phyloP scores from a whole-genome alignment of 2,888 invertebrate genomes.

The Dichetophora obliterata region DNA sequence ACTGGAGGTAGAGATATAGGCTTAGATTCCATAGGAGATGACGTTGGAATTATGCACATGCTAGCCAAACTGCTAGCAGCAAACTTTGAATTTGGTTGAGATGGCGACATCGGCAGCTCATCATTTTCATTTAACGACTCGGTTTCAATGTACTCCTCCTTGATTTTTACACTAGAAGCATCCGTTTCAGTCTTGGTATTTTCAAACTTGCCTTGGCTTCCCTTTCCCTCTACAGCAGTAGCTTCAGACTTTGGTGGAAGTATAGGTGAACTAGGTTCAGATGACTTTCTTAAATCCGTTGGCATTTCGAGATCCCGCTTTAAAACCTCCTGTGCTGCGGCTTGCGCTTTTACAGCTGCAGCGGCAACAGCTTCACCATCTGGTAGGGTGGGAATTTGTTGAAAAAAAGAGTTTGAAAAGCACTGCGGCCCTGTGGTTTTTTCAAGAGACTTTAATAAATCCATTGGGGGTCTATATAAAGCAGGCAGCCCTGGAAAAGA shows the following conservation, averaged over 20 bases:
- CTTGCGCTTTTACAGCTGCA: slow-evolving; percentile 54
- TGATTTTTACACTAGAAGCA: slow-evolving; percentile 61
- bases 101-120: slow-evolving; percentile 32
- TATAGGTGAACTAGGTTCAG: slow-evolving; percentile 58
- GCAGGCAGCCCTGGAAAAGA: slow-evolving; percentile 61
- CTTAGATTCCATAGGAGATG: slow-evolving; percentile 59
- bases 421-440: slow-evolving; percentile 51
- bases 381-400: slow-evolving; percentile 57
- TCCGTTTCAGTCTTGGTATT: not conserved
- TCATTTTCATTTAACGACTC: slow-evolving; percentile 50
- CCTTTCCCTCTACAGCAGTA: slow-evolving; percentile 52
- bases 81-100: not conserved
- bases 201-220: slow-evolving; percentile 6
- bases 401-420: slow-evolving; percentile 65
- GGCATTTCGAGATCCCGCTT: slow-evolving; percentile 63
- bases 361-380: slow-evolving; percentile 53
- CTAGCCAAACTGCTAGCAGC: not conserved
- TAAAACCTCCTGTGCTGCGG: slow-evolving; percentile 52
- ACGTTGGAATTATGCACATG: slow-evolving; percentile 52
- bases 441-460: slow-evolving; percentile 65
- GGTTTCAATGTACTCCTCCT: slow-evolving; percentile 61
- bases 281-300: slow-evolving; percentile 66
- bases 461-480: slow-evolving; percentile 67
- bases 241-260: slow-evolving; percentile 57
- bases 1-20: slow-evolving; percentile 68